A percentile compares a stretch with the other conserved stretches of the same genome.
These are phyloP conservation scores for Napeogenes inachia DNA, from an alignment of 2,888 invertebrate genomes.

Conservation along the genomic window DNA sequence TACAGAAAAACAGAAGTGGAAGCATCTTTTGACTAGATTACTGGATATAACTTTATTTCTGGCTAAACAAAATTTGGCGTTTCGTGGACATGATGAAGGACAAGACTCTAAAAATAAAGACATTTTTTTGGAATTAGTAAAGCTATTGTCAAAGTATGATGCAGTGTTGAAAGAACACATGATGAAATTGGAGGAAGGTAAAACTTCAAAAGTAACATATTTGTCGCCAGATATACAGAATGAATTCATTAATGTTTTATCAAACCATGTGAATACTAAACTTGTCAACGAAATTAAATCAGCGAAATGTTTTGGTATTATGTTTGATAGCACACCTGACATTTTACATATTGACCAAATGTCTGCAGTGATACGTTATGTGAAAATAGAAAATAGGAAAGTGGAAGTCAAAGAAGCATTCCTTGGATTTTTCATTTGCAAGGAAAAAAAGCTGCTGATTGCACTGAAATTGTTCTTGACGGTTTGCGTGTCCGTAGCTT, in stretches of 20 bases:
- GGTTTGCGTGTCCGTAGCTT: conserved; percentile 8
- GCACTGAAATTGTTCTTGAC: conserved; percentile 15
- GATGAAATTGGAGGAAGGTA: conserved; percentile 7
- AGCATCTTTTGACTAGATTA: conserved; percentile 10
- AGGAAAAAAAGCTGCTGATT: conserved; percentile 12
- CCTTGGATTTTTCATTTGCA: conserved; percentile 12
- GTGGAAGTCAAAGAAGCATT: conserved; percentile 12
- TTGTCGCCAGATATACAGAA: conserved; percentile 12
- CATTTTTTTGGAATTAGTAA: conserved; percentile 7
- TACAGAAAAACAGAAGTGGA: conserved; percentile 16
- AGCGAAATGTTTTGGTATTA: conserved; percentile 12
- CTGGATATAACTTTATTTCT: conserved; percentile 7
- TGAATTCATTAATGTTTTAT: conserved; percentile 14
- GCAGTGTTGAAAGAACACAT: conserved; percentile 11
- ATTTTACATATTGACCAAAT: conserved; percentile 10
- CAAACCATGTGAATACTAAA: conserved; percentile 9
- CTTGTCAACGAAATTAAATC: conserved; percentile 15
- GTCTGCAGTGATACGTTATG: conserved; percentile 14
- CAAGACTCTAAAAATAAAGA: conserved; percentile 2
- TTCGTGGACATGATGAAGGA: conserved; percentile 8
- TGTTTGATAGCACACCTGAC: conserved; percentile 17
- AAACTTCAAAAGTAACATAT: conserved; percentile 14
- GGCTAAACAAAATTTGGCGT: conserved; percentile 7
- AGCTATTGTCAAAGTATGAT: conserved; percentile 11
- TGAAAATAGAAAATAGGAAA: conserved; percentile 11